Evolutionary conservation across 2,113 vertebrate species (phyloP).

Genomic region (Empidonax traillii): DNA sequence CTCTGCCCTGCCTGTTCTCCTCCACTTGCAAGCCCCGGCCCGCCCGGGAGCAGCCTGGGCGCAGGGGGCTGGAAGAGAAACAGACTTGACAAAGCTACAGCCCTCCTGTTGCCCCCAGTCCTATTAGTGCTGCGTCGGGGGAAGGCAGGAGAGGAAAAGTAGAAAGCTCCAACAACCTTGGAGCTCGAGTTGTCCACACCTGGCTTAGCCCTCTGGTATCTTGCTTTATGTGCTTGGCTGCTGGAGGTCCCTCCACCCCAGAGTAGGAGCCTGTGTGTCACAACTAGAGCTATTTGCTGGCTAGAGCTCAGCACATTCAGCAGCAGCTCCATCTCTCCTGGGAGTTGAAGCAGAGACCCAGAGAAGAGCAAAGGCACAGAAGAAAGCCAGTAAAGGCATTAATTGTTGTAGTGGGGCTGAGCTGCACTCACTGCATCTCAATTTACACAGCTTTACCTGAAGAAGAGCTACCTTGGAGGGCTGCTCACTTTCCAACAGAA

Average conservation of each 20-base stretch:
- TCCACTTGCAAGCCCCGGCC: neutral
- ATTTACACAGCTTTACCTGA: neutral
- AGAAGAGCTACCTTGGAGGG: neutral
- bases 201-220: neutral
- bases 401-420: neutral
- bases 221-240: neutral
- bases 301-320: rapidly evolving
- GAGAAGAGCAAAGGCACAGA: neutral
- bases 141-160: too few relatives aligned
- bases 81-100: neutral
- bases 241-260: neutral
- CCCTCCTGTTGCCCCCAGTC: too few relatives aligned
- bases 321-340: neutral
- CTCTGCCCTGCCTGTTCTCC: neutral
- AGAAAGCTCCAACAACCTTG: neutral
- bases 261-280: neutral
- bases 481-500: rapidly evolving
- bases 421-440: neutral
- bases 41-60: neutral
- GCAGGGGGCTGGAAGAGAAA: rapidly evolving
- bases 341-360: neutral
- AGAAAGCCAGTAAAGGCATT: neutral
- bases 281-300: neutral
- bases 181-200: neutral
- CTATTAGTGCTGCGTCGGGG: neutral